Evolutionary conservation across 2,888 invertebrate genomes (phyloP).

Genomic region (Pammene fasciana): DNA sequence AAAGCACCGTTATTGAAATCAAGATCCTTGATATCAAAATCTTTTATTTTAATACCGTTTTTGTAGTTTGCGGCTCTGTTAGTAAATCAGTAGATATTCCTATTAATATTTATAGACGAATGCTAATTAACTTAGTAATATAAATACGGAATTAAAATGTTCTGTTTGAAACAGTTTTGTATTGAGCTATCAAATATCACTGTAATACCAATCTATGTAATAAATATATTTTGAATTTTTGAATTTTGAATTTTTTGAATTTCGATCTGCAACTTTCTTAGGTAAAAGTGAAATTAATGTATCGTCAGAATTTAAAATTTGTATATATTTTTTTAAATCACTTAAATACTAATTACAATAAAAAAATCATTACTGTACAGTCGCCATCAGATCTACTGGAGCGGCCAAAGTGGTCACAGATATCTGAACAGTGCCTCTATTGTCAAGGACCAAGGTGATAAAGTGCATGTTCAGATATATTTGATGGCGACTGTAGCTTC

Average conservation of each 20-base stretch:
- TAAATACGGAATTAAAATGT: conserved; percentile 33
- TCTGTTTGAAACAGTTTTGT: conserved; percentile 20
- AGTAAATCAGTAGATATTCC: conserved; percentile 19
- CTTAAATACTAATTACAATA: too few species aligned
- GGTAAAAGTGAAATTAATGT: neutral
- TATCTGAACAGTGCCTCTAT: too few species aligned
- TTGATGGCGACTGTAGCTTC: too few species aligned
- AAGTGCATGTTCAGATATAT: too few species aligned
- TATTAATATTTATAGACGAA: conserved; percentile 37
- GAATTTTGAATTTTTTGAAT: too few species aligned
- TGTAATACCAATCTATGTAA: too few species aligned
- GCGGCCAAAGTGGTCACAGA: too few species aligned
- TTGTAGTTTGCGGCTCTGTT: conserved; percentile 27
- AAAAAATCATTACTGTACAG: too few species aligned
- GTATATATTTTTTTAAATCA: too few species aligned
- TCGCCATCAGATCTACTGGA: too few species aligned
- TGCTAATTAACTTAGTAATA: conserved; percentile 33
- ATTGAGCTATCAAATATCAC: conserved; percentile 22
- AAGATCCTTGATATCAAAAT: conserved; percentile 10
- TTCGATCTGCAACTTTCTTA: conserved; percentile 26
- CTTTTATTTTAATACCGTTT: conserved; percentile 7
- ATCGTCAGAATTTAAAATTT: neutral
- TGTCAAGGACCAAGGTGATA: too few species aligned
- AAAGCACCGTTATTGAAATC: conserved; percentile 27
- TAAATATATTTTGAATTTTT: too few species aligned